These are phyloP conservation scores for Salticus scenicus DNA, from an alignment of 2,888 invertebrate genomes.

Conservation along the genomic window DNA sequence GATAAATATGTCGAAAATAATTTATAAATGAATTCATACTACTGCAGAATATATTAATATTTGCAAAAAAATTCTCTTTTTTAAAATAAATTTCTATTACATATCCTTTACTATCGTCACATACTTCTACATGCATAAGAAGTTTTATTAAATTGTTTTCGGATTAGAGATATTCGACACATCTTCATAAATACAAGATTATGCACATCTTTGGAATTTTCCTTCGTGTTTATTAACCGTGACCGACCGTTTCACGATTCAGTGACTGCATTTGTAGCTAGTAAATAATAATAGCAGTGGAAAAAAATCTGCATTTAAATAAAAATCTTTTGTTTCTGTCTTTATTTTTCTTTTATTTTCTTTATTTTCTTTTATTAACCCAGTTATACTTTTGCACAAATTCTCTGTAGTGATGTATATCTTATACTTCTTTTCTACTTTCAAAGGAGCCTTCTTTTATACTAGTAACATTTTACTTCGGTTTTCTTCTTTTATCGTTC, in stretches of 20 bases:
- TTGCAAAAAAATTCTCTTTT: too few species aligned
- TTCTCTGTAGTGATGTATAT: background rate
- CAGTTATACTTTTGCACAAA: background rate
- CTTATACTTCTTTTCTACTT: background rate
- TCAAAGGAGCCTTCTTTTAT: background rate
- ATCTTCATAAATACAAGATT: background rate
- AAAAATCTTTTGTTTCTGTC: background rate
- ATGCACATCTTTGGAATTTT: background rate
- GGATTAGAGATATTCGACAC: background rate
- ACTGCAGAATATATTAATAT: too few species aligned
- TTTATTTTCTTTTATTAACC: background rate
- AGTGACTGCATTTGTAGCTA: background rate
- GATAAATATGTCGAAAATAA: too few species aligned
- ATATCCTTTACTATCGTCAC: too few species aligned
- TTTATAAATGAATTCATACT: too few species aligned
- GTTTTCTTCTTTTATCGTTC: background rate
- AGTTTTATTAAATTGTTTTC: too few species aligned
- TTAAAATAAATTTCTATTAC: too few species aligned
- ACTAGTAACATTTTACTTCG: background rate
- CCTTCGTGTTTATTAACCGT: background rate
- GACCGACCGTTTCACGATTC: constrained; percentile 2
- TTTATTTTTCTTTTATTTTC: background rate
- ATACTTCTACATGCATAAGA: too few species aligned
- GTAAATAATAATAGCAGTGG: too few species aligned
- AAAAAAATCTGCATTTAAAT: constrained; percentile 6